Conservation (phyloP, 92 coral and sea anemone species). For the Porites cylindrica region DNA sequence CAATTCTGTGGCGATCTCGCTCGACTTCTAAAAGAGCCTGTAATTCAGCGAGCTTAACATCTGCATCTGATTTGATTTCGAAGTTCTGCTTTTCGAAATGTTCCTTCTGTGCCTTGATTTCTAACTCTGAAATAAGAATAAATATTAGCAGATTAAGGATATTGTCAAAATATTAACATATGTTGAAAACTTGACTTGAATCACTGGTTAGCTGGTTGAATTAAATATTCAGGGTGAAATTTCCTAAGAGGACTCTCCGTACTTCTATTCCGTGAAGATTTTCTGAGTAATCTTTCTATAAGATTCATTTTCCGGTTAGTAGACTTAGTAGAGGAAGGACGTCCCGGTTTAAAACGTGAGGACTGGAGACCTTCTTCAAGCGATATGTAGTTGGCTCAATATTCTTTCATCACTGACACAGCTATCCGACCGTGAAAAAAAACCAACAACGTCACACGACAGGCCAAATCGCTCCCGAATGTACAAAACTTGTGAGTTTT, state of each 20-base stretch:
- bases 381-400: neutral
- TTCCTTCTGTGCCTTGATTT: conserved; percentile 80
- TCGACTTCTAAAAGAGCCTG: conserved; percentile 76
- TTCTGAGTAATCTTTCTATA: conserved; percentile 64
- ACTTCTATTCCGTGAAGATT: conserved; percentile 58
- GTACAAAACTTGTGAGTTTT: neutral
- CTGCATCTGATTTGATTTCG: conserved; percentile 69
- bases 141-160: conserved; percentile 13
- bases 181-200: neutral
- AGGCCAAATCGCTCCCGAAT: conserved; percentile 14
- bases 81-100: conserved; percentile 75
- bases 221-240: conserved; percentile 51
- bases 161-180: neutral
- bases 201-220: conserved; percentile 23
- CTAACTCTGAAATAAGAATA: conserved; percentile 68
- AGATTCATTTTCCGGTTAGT: conserved; percentile 50
- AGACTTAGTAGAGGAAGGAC: neutral
- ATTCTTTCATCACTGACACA: conserved; percentile 1
- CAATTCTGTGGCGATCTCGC: conserved; percentile 47
- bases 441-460: neutral
- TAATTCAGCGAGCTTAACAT: conserved; percentile 73
- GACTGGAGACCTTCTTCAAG: neutral
- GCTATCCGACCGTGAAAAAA: conserved; percentile 7
- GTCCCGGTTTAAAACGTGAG: neutral
- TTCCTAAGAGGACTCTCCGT: neutral